Evolutionary conservation across 53 echinoderm and acorn worm species (phyloP), one percentile per base, ranked within the genome.

Genomic region (Hippasteria phrygiana): DNA sequence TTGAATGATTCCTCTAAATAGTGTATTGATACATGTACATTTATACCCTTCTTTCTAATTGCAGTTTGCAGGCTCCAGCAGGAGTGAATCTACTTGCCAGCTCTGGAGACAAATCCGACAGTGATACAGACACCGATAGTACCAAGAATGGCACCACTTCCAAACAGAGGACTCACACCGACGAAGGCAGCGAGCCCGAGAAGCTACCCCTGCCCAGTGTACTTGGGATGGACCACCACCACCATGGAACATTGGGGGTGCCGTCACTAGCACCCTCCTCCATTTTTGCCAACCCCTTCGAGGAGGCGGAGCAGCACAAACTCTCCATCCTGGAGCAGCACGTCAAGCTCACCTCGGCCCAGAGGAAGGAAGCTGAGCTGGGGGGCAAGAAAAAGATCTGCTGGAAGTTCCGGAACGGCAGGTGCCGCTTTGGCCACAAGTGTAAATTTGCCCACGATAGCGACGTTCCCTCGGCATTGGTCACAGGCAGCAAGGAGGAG

Each of bases 241-340:
- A 20, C 3, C 50, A 40, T 28, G 48, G 36, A 20, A 11, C 17
- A 26, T 14, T 37, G 24, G 71, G 69, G 45, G 29, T 42, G 33
- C 20, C 70, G 2, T 17, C 46, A 8, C 70, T 38, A 54, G 79
- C 70, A 18, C 37, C 70, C 17, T 89, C 79, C 16, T 95, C 95
- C 7, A 91, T 95, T 36, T 95, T 89, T 82, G 80, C 91, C 4
- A 95, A 95, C 62, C 95, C 95, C 0, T 95, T 91, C 83, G 80
- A 93, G 46, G 74, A 93, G 37, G 93, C 88, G 5, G 80, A 89
- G 51, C 88, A 95, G 59, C 82, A 91, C 26, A 71, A 92, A 56
- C 87, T 93, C 10, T 93, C 93, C 45, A 95, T 95, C 42, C 29
- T 95, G 24, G 95, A 95, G 75, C 91, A 95, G 78, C 95, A 95